A percentile compares a stretch with the other conserved stretches of the same genome.
phyloP scores from a whole-genome alignment of 2,888 invertebrate species.

The Troilus luridus region DNA sequence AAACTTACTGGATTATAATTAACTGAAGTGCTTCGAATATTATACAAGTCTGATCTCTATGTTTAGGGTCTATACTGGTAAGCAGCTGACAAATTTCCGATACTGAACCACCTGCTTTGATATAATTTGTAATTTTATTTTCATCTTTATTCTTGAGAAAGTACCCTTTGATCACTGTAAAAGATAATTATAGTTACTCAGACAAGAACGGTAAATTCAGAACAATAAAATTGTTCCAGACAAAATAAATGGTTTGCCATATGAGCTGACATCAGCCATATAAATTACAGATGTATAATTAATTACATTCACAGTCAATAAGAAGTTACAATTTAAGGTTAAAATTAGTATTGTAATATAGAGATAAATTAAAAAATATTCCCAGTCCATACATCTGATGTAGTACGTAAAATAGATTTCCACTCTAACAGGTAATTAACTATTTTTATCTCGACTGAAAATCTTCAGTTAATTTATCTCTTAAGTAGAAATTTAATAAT shows the following conservation, averaged over 20 bases:
- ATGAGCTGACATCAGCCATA: background rate
- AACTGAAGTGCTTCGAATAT: conserved; percentile 62
- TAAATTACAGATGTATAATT: background rate
- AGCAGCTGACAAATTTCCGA: conserved; percentile 60
- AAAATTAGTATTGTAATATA: no score
- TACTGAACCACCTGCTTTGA: conserved; percentile 61
- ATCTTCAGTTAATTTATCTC: no score
- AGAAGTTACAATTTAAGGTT: no score
- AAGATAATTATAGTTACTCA: background rate
- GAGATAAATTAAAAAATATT: no score
- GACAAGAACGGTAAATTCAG: background rate
- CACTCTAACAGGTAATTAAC: no score
- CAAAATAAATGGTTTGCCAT: background rate
- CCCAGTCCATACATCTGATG: no score
- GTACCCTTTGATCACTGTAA: conserved; percentile 61
- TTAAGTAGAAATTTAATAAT: no score
- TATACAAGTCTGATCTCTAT: conserved; percentile 58
- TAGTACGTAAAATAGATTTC: no score
- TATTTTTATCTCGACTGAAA: no score
- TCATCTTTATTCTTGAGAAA: conserved; percentile 57
- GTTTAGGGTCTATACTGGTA: conserved; percentile 58
- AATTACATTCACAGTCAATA: background rate
- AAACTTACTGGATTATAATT: conserved; percentile 60
- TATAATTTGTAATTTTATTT: conserved; percentile 58
- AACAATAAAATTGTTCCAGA: background rate